These are phyloP conservation scores for Nomada goodeniana DNA, from an alignment of 2,888 invertebrate species.

Conservation along the genomic window DNA sequence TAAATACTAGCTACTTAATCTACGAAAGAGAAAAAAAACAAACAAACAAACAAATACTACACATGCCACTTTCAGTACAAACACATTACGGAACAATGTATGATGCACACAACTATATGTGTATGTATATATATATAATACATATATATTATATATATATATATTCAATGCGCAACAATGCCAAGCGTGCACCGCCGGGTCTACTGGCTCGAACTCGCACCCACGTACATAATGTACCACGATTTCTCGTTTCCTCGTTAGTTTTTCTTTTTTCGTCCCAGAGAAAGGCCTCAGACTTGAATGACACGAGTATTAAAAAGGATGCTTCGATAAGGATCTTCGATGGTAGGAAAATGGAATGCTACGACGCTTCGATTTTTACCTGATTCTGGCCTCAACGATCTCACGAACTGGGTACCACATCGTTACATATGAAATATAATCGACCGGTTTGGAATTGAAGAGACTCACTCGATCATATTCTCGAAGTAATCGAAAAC, in stretches of 20 bases:
- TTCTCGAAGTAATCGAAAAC: neutral
- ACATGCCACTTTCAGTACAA: slow-evolving; percentile 77
- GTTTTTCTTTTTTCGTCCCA: slow-evolving; percentile 21
- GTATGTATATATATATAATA: slow-evolving; percentile 10
- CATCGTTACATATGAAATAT: slow-evolving; percentile 20
- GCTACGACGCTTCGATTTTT: slow-evolving; percentile 43
- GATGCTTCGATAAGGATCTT: slow-evolving; percentile 39
- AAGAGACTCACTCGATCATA: slow-evolving; percentile 8
- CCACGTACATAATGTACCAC: slow-evolving; percentile 46
- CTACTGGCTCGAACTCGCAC: slow-evolving; percentile 69
- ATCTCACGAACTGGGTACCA: slow-evolving; percentile 42
- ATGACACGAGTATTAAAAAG: slow-evolving; percentile 55
- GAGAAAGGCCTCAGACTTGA: slow-evolving; percentile 52
- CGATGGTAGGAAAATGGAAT: slow-evolving; percentile 19
- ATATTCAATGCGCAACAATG: slow-evolving; percentile 62
- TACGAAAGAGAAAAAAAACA: slow-evolving; percentile 61
- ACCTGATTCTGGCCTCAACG: slow-evolving; percentile 30
- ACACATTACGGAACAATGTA: slow-evolving; percentile 70
- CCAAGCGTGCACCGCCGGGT: slow-evolving; percentile 75
- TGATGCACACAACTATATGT: slow-evolving; percentile 74
- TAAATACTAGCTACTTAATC: slow-evolving; percentile 77
- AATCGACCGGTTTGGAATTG: slow-evolving; percentile 26
- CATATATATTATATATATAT: slow-evolving; percentile 19
- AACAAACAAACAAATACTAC: slow-evolving; percentile 73
- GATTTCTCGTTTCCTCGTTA: slow-evolving; percentile 48